Evolutionary conservation across 2,797 vertebrate species (phyloP), one percentile per base, ranked within the genome.

Genomic region (Pygocentrus nattereri): DNA sequence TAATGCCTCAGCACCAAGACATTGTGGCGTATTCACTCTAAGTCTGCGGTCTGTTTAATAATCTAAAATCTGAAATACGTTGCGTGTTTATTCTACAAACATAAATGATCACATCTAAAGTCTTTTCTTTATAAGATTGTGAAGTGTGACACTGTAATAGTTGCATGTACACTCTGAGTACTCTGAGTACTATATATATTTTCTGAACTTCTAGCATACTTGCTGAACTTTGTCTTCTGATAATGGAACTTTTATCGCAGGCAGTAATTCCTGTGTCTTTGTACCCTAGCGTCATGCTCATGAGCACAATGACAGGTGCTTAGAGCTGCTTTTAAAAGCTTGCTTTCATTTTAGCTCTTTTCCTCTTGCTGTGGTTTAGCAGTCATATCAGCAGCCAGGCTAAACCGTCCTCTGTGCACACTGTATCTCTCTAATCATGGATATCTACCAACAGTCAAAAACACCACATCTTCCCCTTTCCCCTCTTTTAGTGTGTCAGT

Each of bases 171-270:
- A 10, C 7, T 78, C 15, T n/a, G n/a, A n/a, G n/a, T n/a, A n/a
- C n/a, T 38, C 62, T 21, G 10, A 18, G 30, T 3, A 13, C 12
- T 54, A 12, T 18, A 52, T 54, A 12, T 18, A 52, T 49, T 62
- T 59, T 59, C 10, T 2, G 34, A 34, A 6, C 34, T 30, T 12
- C 65, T 11, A 41, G 65, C 78, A 30, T 62, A 25, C 79, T 77
- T 56, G 7, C 21, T 82, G 79, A 77, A 84, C 86, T 82, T 85
- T 87, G 80, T 74, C 62, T 52, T 11, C 34, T 82, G 77, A 85
- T 85, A 82, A 31, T 56, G 47, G 52, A 25, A 61, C 44, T 70
- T 83, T 82, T 85, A 84, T 68, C 85, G 71, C 70, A 67, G 23
- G 72, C 21, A 18, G 23, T 54, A 23, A 65, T 21, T 50, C 47